Base-by-base conservation (phyloP, 1,140 invertebrate species). In the Potamilus streckersoni region DNA sequence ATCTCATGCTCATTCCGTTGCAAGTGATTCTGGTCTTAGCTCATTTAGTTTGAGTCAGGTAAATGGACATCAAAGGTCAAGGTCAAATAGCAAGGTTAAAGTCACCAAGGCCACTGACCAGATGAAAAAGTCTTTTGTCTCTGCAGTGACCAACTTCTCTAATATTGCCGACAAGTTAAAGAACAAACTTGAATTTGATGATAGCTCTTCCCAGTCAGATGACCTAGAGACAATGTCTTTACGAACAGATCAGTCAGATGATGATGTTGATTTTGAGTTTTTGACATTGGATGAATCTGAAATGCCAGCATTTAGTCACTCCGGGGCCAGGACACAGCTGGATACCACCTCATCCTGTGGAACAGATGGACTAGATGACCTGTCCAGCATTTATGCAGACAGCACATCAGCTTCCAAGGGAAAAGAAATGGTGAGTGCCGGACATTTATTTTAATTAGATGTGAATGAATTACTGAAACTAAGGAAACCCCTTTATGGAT, bases 341-440 rank as follows among this genome's bases (percentile, higher is more conserved):
- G 85, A 88, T 14, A 84, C 80, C 31, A 80, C 83, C 8, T 87
- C 86, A 12, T 2, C 90, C 1, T 93, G 96, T 31, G 96, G 95
- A 13, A 94, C 93, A 60, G 96, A 97, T 87, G 94, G 95, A 17
- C 92, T 95, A 31, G 95, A 97, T 87, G 94, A 95, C 79, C 91
- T 95, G 0, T 94, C 94, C 19, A 96, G 82, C 63, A 74, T 85
- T 31, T 83, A 82, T 77, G 84, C 82, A 61, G 85, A 85, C 27
- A 85, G 81, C 68, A 72, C 79, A 19, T 84, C 83, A 23, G 84
- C 83, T 23, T 82, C 83, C 13, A 83, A 80, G 60, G 83, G 83
- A 38, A 85, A 82, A 74, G 82, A 86, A 76, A 76, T 81, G 76
- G 86, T 87, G 65, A 75, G 72, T 70, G n/a, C 17, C 1, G 8